phyloP scores from a whole-genome alignment of 1,140 invertebrate species.

The Brachionus plicatilis region DNA sequence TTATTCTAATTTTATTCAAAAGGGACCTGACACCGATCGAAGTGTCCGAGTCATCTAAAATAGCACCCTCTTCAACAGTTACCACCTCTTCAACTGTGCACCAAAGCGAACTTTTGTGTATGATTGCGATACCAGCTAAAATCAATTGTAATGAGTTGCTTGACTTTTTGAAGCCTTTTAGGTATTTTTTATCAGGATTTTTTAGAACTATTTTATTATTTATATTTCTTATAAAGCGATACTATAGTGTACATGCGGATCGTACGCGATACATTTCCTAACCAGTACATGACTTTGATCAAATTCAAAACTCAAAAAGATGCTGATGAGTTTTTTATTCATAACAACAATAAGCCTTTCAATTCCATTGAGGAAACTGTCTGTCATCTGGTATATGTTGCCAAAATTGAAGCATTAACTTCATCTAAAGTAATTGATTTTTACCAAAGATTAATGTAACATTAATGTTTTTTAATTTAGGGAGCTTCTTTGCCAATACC shows the following conservation, averaged over 20 bases:
- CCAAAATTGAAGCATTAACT: slow-evolving; percentile 73
- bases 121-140: slow-evolving; percentile 82
- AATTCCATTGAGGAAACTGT: slow-evolving; percentile 84
- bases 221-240: slow-evolving; percentile 57
- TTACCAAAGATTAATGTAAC: background rate
- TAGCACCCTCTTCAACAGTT: slow-evolving; percentile 44
- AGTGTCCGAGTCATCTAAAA: slow-evolving; percentile 61
- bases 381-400: slow-evolving; percentile 91
- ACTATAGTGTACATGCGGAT: slow-evolving; percentile 86
- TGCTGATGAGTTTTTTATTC: slow-evolving; percentile 83
- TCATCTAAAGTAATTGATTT: slow-evolving; percentile 59
- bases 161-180: slow-evolving; percentile 87
- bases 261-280: slow-evolving; percentile 73
- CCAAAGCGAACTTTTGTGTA: slow-evolving; percentile 76
- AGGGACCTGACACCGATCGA: slow-evolving; percentile 41
- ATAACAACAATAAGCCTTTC: slow-evolving; percentile 83
- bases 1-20: slow-evolving; percentile 26
- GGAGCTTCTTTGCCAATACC: slow-evolving; percentile 51
- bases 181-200: slow-evolving; percentile 46
- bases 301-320: slow-evolving; percentile 71
- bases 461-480: slow-evolving; percentile 44
- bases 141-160: slow-evolving; percentile 87
- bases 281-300: slow-evolving; percentile 92
- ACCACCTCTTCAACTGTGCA: slow-evolving; percentile 42
- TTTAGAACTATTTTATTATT: background rate